A percentile compares a stretch with the other conserved stretches of the same genome.
Conservation (phyloP, 2,888 invertebrate genomes). For the Agrotis ipsilon region DNA sequence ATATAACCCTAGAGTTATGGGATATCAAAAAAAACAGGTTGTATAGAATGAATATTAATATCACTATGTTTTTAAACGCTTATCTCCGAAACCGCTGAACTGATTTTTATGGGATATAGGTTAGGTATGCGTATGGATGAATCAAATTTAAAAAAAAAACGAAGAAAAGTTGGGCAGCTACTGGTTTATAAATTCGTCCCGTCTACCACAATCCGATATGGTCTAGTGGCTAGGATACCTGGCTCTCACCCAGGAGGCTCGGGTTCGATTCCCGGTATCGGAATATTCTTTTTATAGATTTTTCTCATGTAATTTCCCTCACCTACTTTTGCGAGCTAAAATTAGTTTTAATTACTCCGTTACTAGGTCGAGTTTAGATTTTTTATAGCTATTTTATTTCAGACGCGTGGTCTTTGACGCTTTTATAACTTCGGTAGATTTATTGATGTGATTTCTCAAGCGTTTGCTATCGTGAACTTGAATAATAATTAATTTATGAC, state of each 20-base stretch:
- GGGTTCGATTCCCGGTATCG: conserved; percentile 92
- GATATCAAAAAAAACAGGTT: no score
- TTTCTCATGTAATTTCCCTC: not conserved
- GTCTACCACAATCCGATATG: conserved; percentile 84
- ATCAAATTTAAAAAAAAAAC: no score
- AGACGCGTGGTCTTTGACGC: not conserved
- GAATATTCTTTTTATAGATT: conserved; percentile 79
- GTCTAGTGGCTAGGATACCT: conserved; percentile 92
- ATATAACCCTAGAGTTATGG: no score
- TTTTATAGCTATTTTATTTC: conserved; percentile 20
- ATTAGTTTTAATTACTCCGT: conserved; percentile 27
- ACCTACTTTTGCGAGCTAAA: conserved; percentile 17
- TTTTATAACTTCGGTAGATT: not conserved
- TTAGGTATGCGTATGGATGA: no score
- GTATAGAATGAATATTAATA: no score
- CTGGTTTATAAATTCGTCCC: accelerated
- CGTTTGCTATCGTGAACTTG: not conserved
- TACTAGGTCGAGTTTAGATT: conserved; percentile 18
- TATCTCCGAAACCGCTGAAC: no score
- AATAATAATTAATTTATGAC: not conserved
- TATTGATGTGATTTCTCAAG: not conserved
- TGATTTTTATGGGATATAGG: no score
- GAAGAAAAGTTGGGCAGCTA: no score
- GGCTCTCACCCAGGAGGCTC: conserved; percentile 92
- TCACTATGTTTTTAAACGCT: no score